These are phyloP conservation scores for Chrosomus eos DNA, from an alignment of 2,797 vertebrate genomes.

Conservation along the genomic window DNA sequence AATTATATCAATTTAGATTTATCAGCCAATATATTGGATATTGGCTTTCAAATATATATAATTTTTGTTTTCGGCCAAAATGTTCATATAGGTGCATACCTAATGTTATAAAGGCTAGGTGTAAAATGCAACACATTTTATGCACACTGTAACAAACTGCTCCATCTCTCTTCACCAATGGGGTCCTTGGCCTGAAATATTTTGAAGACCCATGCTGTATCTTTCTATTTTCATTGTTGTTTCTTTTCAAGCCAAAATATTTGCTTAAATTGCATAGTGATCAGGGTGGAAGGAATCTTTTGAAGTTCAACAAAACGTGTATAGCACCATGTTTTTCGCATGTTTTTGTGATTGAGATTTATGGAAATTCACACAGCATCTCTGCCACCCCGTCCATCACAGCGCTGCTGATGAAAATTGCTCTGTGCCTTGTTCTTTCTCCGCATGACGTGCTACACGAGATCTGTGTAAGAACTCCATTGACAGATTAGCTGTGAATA, in stretches of 20 bases:
- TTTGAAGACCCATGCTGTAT: neutral
- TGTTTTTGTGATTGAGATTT: constrained; percentile 4
- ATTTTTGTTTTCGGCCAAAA: too few species aligned
- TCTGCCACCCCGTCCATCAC: neutral
- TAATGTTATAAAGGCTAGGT: neutral
- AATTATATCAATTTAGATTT: too few species aligned
- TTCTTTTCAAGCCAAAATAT: neutral
- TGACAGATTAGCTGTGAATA: constrained; percentile 11
- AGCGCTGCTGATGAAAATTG: constrained; percentile 6
- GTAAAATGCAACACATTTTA: neutral
- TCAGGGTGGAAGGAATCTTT: neutral
- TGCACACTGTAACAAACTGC: neutral
- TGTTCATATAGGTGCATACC: too few species aligned
- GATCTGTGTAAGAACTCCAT: neutral
- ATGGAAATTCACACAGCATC: constrained; percentile 10
- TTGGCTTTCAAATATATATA: too few species aligned
- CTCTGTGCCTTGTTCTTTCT: neutral
- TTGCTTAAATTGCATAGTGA: neutral
- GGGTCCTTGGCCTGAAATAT: neutral
- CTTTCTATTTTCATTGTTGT: neutral
- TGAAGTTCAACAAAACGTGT: neutral
- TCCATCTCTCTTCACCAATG: neutral
- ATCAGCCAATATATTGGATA: too few species aligned
- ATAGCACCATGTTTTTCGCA: neutral
- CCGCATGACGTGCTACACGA: neutral